Evolutionary conservation across 2,888 invertebrate species (phyloP), one percentile per base, ranked within the genome.

Genomic region (Torymus auratus): DNA sequence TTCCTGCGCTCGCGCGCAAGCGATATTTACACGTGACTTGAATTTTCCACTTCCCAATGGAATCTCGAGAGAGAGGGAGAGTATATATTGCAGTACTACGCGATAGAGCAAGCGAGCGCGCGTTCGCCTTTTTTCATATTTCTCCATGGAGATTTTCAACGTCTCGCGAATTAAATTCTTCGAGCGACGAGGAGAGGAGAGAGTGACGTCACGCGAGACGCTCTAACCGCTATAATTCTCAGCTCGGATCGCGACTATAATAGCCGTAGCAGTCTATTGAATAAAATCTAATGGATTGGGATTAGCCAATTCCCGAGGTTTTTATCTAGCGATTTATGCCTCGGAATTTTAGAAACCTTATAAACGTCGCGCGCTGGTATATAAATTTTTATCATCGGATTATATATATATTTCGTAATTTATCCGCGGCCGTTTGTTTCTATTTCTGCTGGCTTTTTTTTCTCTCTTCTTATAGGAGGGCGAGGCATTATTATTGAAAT

Each of bases 11-110:
- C 67, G 68, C 23, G 52, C 20, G 55, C 56, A 53, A 58, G 73
- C 60, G n/a, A 78, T 72, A 60, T 67, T 78, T 72, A 41, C 78
- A 68, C 72, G 78, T 73, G 78, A 77, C 76, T 77, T 50, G 76
- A 69, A 69, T 77, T 77, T 77, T 69, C 76, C 69, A 62, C 69
- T 77, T 77, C 69, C 69, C 76, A 77, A 77, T 77, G 62, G 76
- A 77, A 77, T 77, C 76, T 69, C 55, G 50, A 62, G 69, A 56
- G 55, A 41, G 7, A 7, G 41, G 7, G 41, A 41, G 20, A n/a
- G n/a, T n/a, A 7, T 41, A 41, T 62, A 61, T 69, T 41, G 62
- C 69, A 41, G 28, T 20, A 20, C 20, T 20, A 20, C 20, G 20
- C 20, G 28, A 56, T 5, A 28, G 58, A 55, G 11, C 20, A 17